Conservation (phyloP, 2,888 invertebrate genomes). For the Pemphredon lugubris region DNA sequence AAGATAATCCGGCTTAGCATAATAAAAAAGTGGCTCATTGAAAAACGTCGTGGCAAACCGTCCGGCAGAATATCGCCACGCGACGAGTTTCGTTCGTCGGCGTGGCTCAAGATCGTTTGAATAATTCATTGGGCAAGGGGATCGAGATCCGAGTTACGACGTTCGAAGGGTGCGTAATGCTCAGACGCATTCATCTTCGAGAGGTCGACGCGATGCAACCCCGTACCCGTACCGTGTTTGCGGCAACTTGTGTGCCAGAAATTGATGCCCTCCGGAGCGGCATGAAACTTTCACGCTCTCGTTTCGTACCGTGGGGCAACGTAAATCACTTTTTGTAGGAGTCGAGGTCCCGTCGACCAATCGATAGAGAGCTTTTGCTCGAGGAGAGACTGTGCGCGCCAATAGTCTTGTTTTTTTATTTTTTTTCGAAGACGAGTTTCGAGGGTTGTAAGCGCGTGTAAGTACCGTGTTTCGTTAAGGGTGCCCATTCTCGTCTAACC, state of each 20-base stretch:
- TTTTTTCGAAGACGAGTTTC: constrained; percentile 12
- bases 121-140: constrained; percentile 30
- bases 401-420: constrained; percentile 6
- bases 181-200: constrained; percentile 50
- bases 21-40: too few relatives aligned
- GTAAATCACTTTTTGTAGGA: constrained; percentile 50
- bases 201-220: constrained; percentile 30
- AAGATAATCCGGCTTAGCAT: too few relatives aligned
- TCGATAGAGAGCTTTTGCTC: constrained; percentile 61
- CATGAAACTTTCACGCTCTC: constrained; percentile 51
- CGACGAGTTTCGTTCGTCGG: not conserved
- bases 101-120: constrained; percentile 4
- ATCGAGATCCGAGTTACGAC: not conserved
- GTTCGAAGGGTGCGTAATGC: constrained; percentile 8
- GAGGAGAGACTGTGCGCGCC: constrained; percentile 16
- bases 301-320: constrained; percentile 37
- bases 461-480: not conserved
- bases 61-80: not conserved
- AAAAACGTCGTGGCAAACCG: not conserved
- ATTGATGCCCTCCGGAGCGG: constrained; percentile 21
- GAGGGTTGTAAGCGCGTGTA: constrained; percentile 12
- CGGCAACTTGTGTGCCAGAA: constrained; percentile 25
- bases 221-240: too few relatives aligned
- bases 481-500: not conserved
- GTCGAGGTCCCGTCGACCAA: constrained; percentile 39